A percentile compares a stretch with the other conserved stretches of the same genome.
phyloP scores from a whole-genome alignment of 2,888 invertebrate genomes.

The Xanthorhoe designata region DNA sequence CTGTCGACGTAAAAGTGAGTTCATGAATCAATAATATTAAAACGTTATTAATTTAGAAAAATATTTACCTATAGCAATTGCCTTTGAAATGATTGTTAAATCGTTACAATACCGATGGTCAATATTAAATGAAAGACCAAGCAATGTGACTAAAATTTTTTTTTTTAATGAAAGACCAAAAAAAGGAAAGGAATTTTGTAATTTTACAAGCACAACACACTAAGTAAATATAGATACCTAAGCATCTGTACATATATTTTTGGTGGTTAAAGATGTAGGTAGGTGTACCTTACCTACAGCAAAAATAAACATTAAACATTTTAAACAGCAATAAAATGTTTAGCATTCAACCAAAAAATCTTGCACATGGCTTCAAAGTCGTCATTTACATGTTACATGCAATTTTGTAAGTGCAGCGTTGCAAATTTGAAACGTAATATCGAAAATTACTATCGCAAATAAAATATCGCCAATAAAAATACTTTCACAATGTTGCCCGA shows the following conservation, averaged over 20 bases:
- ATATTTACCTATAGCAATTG: not conserved
- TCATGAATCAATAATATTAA: too few relatives aligned
- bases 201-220: too few relatives aligned
- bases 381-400: slow-evolving; percentile 15
- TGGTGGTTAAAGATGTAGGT: too few relatives aligned
- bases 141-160: too few relatives aligned
- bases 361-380: not conserved
- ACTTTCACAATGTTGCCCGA: slow-evolving; percentile 15
- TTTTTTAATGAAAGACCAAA: too few relatives aligned
- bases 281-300: too few relatives aligned
- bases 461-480: slow-evolving; percentile 15
- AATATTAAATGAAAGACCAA: too few relatives aligned
- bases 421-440: slow-evolving; percentile 16
- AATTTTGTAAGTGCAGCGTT: slow-evolving; percentile 27
- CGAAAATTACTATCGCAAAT: slow-evolving; percentile 1
- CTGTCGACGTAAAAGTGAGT: too few relatives aligned
- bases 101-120: not conserved
- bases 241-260: too few relatives aligned
- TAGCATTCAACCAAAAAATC: not conserved
- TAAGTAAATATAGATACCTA: too few relatives aligned
- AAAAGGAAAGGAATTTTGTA: too few relatives aligned
- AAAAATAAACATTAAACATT: not conserved
- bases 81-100: not conserved
- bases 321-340: not conserved
- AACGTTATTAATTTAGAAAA: too few relatives aligned